A percentile compares a stretch with the other conserved stretches of the same genome.
Conservation (phyloP, 2,888 invertebrate species). For the Tetramorium bicarinatum region DNA sequence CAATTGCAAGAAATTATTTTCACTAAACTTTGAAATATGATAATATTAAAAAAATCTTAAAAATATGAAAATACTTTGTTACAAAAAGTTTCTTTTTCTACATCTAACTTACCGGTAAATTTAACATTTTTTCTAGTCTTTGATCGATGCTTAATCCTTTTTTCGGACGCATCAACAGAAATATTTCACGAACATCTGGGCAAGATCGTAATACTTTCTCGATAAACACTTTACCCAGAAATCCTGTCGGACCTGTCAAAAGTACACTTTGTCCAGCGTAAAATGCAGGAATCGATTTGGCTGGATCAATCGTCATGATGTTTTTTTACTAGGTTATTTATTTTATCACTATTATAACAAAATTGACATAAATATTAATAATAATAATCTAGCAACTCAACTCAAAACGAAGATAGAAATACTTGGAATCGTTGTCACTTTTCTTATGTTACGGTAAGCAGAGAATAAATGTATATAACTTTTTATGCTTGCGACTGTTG, state of each 20-base stretch:
- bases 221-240: constrained; percentile 94
- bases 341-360: neutral
- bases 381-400: neutral
- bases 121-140: constrained; percentile 89
- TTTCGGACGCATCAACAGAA: constrained; percentile 92
- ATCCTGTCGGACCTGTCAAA: constrained; percentile 93
- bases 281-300: constrained; percentile 85
- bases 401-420: neutral
- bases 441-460: no score
- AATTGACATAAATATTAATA: neutral
- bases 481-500: no score
- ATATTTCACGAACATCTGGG: constrained; percentile 91
- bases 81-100: neutral
- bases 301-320: neutral
- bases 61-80: neutral
- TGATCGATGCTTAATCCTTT: constrained; percentile 89
- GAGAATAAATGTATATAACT: no score
- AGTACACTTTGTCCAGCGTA: constrained; percentile 91
- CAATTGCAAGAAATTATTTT: no score
- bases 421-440: neutral
- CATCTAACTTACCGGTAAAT: constrained; percentile 85
- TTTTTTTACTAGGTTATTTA: neutral
- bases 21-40: no score
- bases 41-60: neutral
- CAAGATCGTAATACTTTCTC: constrained; percentile 96